Base-by-base conservation (phyloP, 23 tunicate species). In the Aplidium turbinatum region DNA sequence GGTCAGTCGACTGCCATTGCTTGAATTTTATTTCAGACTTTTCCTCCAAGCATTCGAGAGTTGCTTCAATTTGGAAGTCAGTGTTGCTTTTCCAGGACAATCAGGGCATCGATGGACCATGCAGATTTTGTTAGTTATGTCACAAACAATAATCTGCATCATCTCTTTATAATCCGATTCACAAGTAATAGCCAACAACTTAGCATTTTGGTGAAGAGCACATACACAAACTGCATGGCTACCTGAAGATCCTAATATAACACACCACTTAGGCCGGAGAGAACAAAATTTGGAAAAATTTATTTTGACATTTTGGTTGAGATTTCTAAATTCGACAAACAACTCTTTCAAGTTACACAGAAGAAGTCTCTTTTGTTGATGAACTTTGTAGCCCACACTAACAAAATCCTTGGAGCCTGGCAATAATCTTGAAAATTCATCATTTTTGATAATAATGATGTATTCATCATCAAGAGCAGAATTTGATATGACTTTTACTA, bases 1-100 rank as follows among this genome's bases (percentile, higher is more conserved):
- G 35, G 47, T 74, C 79, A 4, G 67, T 55, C 5, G 79, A 13
- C 30, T 51, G 32, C 79, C 79, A 74, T 58, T 74, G 79, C 33
- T 74, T 74, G 51, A 54, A 33, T 54, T 33, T 31, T 4, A 74
- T 58, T 34, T 74, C 71, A 7, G 4, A 7, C 6, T 7, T 57
- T 26, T 74, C 47, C 28, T 58, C 71, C 20, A 74, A 56, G 24
- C 27, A 13, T 6, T 33, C 47, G 7, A 18, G n/a, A n/a, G 27
- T 36, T 35, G 23, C 38, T 31, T n/a, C 26, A 74, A 58, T 4
- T 55, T 25, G 5, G 23, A 18, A 24, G 25, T 16, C 31, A 55
- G 20, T 28, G 67, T 35, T n/a, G 35, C 3, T 55, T 47, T 38
- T 42, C 66, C 79, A 51, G 66, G 79, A 33, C 66, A 54, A 31